phyloP scores from a whole-genome alignment of 2,797 vertebrate species.

The Falco rusticolus region DNA sequence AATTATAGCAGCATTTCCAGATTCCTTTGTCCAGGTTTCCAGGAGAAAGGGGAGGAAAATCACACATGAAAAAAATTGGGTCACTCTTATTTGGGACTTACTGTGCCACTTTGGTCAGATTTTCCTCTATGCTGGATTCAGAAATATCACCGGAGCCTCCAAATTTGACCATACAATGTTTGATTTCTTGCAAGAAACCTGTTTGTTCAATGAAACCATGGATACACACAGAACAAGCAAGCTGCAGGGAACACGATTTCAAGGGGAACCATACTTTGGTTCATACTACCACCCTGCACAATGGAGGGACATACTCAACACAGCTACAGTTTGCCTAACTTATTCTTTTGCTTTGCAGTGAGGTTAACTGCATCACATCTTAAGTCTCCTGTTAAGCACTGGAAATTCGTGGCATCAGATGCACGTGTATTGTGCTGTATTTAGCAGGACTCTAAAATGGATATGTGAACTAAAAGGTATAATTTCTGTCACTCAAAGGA shows the following conservation, averaged over 20 bases:
- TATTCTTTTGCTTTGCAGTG: neutral
- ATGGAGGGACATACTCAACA: neutral
- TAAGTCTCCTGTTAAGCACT: slow-evolving; percentile 7
- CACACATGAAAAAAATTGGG: neutral
- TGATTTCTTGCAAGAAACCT: neutral
- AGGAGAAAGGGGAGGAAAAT: neutral
- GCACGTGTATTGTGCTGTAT: neutral
- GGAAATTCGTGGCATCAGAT: neutral
- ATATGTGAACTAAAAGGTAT: neutral
- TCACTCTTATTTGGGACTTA: neutral
- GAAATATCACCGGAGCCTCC: neutral
- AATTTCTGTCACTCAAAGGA: neutral
- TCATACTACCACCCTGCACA: neutral
- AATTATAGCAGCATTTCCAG: neutral
- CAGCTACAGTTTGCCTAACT: neutral
- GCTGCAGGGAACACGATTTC: neutral
- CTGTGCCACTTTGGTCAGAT: neutral
- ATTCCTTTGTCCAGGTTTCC: neutral
- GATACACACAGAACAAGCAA: neutral
- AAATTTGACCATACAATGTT: neutral
- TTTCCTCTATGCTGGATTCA: neutral
- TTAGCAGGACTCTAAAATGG: slow-evolving; percentile 20
- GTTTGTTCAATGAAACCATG: neutral
- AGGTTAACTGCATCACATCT: neutral
- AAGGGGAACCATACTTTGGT: neutral